phyloP scores from a whole-genome alignment of 2,888 invertebrate species.

The Campopleginae sp. region DNA sequence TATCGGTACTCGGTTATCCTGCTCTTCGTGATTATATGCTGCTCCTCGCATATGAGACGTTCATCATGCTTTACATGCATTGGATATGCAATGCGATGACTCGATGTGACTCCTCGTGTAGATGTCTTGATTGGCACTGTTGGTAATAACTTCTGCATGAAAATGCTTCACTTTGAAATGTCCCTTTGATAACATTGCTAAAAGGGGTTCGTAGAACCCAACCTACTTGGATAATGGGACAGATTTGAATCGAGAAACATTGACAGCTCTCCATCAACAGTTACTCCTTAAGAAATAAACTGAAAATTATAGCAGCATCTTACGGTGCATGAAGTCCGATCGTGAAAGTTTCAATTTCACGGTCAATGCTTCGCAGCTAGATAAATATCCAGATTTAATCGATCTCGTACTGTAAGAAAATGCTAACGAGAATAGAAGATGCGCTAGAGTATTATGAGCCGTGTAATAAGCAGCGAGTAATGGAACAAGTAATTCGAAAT shows the following conservation, averaged over 20 bases:
- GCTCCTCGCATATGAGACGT: constrained; percentile 17
- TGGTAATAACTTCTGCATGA: not conserved
- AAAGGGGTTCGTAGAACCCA: not conserved
- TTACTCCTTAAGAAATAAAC: not conserved
- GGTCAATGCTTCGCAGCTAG: constrained; percentile 37
- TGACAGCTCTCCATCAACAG: not conserved
- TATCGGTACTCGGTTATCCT: constrained; percentile 60
- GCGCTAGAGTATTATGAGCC: constrained; percentile 15
- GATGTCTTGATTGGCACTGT: not conserved
- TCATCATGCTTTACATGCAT: constrained; percentile 29
- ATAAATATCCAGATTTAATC: constrained; percentile 43
- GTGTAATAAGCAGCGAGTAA: constrained; percentile 25
- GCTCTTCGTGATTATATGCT: constrained; percentile 56
- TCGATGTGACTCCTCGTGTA: constrained; percentile 5
- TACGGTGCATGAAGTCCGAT: not conserved
- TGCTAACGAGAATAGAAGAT: constrained; percentile 36
- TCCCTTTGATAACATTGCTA: not conserved
- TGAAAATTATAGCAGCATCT: not conserved
- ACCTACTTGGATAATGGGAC: not conserved
- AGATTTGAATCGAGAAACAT: not conserved
- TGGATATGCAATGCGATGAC: constrained; percentile 17
- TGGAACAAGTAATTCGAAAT: constrained; percentile 51
- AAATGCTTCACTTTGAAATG: not conserved
- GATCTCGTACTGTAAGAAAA: constrained; percentile 17
- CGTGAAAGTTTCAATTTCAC: constrained; percentile 33